These are phyloP conservation scores for Phrynosoma blainvillii DNA, from an alignment of 2,113 vertebrate species.

Conservation along the genomic window DNA sequence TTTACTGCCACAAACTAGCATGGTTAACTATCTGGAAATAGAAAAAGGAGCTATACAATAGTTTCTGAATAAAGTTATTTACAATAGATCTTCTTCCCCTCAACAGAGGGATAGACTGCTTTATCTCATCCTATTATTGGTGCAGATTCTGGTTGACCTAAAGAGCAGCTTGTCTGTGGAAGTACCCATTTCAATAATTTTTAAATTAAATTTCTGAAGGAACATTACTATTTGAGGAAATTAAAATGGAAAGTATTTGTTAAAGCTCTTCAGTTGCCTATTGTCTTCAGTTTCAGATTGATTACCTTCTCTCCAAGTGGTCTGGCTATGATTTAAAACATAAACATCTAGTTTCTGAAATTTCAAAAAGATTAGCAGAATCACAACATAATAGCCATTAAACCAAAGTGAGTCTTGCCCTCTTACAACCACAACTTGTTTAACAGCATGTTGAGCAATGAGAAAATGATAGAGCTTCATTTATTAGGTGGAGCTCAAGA, in stretches of 20 bases:
- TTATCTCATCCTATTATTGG: background rate
- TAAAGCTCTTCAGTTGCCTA: background rate
- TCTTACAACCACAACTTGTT: background rate
- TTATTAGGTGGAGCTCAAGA: conserved; percentile 42
- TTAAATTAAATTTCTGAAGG: background rate
- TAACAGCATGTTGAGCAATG: conserved; percentile 9
- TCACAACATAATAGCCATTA: conserved; percentile 8
- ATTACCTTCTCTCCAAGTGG: background rate
- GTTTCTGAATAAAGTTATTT: background rate
- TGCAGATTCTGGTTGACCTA: background rate
- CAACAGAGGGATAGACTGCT: background rate
- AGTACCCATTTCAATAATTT: background rate
- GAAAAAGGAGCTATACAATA: background rate
- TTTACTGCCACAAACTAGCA: background rate
- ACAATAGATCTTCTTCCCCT: background rate
- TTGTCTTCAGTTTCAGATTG: background rate
- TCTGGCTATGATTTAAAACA: background rate
- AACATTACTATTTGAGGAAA: no score
- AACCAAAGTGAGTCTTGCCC: background rate
- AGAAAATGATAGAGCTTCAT: conserved; percentile 22
- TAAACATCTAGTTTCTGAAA: background rate
- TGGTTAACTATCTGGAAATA: background rate
- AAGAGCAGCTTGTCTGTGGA: background rate
- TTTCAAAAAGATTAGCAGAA: background rate
- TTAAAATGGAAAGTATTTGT: background rate